Evolutionary conservation across 2,888 invertebrate genomes (phyloP).

Genomic region (Morpho achilles): DNA sequence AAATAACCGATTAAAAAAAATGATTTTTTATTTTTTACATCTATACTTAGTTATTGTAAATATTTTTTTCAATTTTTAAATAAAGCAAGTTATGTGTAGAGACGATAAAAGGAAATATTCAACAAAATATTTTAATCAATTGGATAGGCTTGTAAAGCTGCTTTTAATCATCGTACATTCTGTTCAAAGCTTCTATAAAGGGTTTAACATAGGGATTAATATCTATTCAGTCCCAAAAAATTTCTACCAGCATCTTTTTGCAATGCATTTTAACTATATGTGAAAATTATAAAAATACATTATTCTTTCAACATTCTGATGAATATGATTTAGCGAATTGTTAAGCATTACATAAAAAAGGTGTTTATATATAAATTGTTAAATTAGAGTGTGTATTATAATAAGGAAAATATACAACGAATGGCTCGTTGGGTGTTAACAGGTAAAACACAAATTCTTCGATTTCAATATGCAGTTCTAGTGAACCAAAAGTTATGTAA

Average conservation of each 20-base stretch:
- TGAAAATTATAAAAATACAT: slow-evolving; percentile 9
- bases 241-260: background rate
- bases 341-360: too few species aligned
- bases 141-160: slow-evolving; percentile 6
- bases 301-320: background rate
- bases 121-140: slow-evolving; percentile 13
- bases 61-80: background rate
- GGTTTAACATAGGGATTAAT: background rate
- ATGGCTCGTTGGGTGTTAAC: too few species aligned
- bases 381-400: too few species aligned
- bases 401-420: too few species aligned
- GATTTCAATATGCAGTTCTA: too few species aligned
- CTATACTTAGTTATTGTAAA: background rate
- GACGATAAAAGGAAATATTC: slow-evolving; percentile 3
- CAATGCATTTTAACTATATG: background rate
- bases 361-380: too few species aligned
- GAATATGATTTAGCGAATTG: background rate
- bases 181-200: slow-evolving; percentile 13
- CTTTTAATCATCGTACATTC: slow-evolving; percentile 12
- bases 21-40: background rate
- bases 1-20: too few species aligned
- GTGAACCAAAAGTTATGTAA: too few species aligned
- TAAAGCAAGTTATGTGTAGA: background rate
- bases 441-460: too few species aligned
- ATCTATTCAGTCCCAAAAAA: slow-evolving; percentile 16